phyloP scores from a whole-genome alignment of 2,888 invertebrate species.

The Venusia cambrica region DNA sequence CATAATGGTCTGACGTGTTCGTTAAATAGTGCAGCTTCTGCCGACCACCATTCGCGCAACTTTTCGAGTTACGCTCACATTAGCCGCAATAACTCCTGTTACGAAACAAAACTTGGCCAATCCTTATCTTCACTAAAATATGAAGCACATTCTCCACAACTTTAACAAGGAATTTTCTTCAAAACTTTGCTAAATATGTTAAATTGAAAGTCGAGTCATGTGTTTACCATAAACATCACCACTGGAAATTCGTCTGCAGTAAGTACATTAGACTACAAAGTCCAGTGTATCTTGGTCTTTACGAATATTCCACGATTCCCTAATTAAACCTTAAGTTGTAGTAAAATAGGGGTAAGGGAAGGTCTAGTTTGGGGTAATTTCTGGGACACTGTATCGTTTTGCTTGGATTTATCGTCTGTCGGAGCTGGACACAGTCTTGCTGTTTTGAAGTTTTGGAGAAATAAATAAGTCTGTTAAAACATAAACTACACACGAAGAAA shows the following conservation, averaged over 20 bases:
- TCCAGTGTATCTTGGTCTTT: constrained; percentile 21
- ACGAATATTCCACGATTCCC: not conserved
- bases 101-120: no score
- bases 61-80: no score
- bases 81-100: no score
- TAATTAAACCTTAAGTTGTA: not conserved
- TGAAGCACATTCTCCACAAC: no score
- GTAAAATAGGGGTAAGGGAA: not conserved
- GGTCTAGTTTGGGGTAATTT: constrained; percentile 10
- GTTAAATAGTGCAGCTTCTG: no score
- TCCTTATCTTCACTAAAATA: no score
- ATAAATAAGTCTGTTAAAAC: constrained; percentile 14
- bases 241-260: constrained; percentile 34
- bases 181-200: constrained; percentile 14
- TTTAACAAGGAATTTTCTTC: constrained; percentile 7
- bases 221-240: constrained; percentile 34
- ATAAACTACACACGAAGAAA: no score
- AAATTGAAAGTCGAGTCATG: constrained; percentile 26
- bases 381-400: constrained; percentile 22
- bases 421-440: constrained; percentile 16
- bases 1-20: no score
- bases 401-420: constrained; percentile 12
- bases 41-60: no score
- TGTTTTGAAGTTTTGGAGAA: constrained; percentile 14
- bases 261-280: constrained; percentile 30